Evolutionary conservation across 2,888 invertebrate genomes (phyloP).

Genomic region (Ophion slaviceki): DNA sequence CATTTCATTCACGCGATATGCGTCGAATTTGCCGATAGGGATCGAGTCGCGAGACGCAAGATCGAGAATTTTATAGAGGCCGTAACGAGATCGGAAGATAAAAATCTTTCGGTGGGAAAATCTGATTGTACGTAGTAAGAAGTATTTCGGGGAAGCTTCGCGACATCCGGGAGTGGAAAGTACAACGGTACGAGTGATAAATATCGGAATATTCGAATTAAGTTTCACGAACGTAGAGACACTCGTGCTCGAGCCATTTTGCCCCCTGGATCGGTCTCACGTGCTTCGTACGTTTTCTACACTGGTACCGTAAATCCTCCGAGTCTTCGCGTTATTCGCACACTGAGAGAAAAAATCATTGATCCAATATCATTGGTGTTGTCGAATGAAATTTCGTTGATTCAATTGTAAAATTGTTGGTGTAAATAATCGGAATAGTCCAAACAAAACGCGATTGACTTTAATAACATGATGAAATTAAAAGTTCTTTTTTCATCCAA

Average conservation of each 20-base stretch:
- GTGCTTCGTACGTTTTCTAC: not conserved
- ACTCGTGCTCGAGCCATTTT: not conserved
- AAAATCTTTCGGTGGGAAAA: not conserved
- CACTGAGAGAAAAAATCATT: no score
- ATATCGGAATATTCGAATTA: not conserved
- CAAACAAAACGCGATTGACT: no score
- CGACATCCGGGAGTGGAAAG: not conserved
- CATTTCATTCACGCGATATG: not conserved
- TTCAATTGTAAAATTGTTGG: no score
- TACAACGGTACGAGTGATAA: not conserved
- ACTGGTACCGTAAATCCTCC: not conserved
- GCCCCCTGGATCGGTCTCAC: not conserved
- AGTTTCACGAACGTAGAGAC: not conserved
- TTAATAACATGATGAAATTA: no score
- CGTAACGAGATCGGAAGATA: not conserved
- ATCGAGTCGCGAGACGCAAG: not conserved
- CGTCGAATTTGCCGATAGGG: no score
- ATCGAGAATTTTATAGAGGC: not conserved
- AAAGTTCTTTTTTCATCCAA: no score
- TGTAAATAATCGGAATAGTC: no score
- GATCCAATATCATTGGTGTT: no score
- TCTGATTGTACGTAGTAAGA: not conserved
- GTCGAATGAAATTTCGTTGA: no score
- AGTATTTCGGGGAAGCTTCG: not conserved
- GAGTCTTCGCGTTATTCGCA: not conserved